Conservation (phyloP, 2,113 vertebrate species). For the Chaetodon auriga region DNA sequence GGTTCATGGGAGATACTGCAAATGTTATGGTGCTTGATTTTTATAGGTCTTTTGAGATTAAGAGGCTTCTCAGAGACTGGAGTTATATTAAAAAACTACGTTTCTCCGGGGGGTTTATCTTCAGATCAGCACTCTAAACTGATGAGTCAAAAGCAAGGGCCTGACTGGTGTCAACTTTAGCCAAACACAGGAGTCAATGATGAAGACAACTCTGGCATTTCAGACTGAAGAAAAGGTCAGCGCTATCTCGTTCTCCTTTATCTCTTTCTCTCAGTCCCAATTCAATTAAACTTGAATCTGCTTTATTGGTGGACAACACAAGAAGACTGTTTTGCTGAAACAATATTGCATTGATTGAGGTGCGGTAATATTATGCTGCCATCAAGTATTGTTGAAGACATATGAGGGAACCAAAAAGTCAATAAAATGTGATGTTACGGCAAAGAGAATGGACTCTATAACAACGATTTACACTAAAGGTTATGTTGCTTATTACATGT, state of each 20-base stretch:
- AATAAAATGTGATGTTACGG: conserved; percentile 14
- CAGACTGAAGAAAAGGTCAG: conserved; percentile 62
- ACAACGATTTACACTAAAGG: conserved; percentile 1
- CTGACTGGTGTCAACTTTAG: conserved; percentile 38
- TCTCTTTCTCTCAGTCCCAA: conserved; percentile 38
- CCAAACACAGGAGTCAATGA: conserved; percentile 53
- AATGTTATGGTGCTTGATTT: conserved; percentile 14
- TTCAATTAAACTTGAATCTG: conserved; percentile 61
- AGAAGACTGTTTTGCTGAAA: conserved; percentile 31
- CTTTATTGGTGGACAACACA: conserved; percentile 44
- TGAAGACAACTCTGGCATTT: conserved; percentile 72
- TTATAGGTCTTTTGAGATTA: not conserved
- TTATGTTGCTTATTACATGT: not conserved
- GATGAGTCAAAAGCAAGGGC: conserved; percentile 15
- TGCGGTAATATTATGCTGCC: conserved; percentile 40
- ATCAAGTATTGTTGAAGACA: conserved; percentile 27
- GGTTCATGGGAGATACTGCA: not conserved
- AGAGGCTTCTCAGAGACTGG: conserved; percentile 10
- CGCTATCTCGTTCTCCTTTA: conserved; percentile 36
- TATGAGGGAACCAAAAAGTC: conserved; percentile 23
- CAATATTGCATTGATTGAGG: conserved; percentile 57
- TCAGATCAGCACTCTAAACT: conserved; percentile 32
- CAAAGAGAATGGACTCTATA: not conserved
- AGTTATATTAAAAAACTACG: conserved; percentile 4
- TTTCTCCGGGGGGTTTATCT: conserved; percentile 12